Base-by-base conservation (phyloP, 2,797 vertebrate species). In the Molossus molossus region DNA sequence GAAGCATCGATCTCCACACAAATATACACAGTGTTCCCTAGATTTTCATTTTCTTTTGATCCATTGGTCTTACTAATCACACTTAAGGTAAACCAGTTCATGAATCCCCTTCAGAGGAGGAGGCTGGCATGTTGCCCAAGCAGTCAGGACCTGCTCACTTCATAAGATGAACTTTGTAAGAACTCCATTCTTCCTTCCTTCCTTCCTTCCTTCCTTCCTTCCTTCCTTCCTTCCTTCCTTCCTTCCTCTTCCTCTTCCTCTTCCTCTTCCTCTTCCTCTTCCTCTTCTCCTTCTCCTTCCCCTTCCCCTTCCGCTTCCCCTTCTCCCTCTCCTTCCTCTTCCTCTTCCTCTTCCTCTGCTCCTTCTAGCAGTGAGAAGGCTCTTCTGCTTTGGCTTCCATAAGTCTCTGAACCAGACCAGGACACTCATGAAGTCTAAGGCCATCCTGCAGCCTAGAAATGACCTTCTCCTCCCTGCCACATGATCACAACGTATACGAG, bases 391-490 rank as follows among this genome's bases (percentile, higher is more conserved):
- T 72, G 72, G 13, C 13, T 93, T 70, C 72, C 6, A 1, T 48
- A 55, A 79, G 9, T 20, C 11, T 87, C 70, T 80, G 18, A 73
- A 88, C 57, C 53, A 70, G 12, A 93, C 40, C 15, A 85, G 25
- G 48, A 65, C 81, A 67, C 88, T 92, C 90, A 50, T 70, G 65
- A 92, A 94, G 20, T 58, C 95, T 25, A 80, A 80, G 48, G 21
- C 14, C 29, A 82, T 3, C 33, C 9, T 72, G 27, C 25, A 81
- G 62, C 23, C 11, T 58, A 25, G 73, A 77, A 94, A 92, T 15
- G 9, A 37, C 33, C 1, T 65, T 45, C 20, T 64, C 5, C 88
- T 67, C 29, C 77, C 10, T 83, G 53, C 7, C 69, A 45, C 5
- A 45, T 45, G 40, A 45, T 6, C n/a, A 40, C 86, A 81, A 76